These are phyloP conservation scores for Oncorhynchus gorbuscha DNA, from an alignment of 2,113 vertebrate genomes.

Conservation along the genomic window DNA sequence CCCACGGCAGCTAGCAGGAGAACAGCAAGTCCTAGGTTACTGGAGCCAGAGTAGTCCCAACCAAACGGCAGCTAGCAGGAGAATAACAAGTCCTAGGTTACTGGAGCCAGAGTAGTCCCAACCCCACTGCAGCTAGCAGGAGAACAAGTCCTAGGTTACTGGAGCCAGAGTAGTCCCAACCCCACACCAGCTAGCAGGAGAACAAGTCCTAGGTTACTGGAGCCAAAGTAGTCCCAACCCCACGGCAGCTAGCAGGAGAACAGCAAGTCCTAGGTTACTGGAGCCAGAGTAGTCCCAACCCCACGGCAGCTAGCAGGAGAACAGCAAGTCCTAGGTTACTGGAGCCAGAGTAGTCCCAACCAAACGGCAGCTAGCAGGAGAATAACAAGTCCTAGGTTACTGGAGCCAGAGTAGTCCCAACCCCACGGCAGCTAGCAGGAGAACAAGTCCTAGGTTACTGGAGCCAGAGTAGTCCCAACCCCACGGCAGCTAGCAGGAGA, in stretches of 20 bases:
- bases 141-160: constrained; percentile 77
- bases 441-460: constrained; percentile 76
- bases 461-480: constrained; percentile 98
- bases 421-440: constrained; percentile 83
- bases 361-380: constrained; percentile 80
- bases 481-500: constrained; percentile 77
- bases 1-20: constrained; percentile 81
- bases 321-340: constrained; percentile 76
- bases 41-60: constrained; percentile 96
- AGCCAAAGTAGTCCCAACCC: constrained; percentile 97
- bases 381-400: constrained; percentile 72
- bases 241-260: constrained; percentile 74
- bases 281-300: constrained; percentile 98
- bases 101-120: constrained; percentile 97
- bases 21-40: constrained; percentile 72
- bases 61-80: constrained; percentile 83
- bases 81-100: constrained; percentile 68
- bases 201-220: constrained; percentile 79
- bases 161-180: constrained; percentile 96
- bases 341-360: constrained; percentile 96
- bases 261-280: constrained; percentile 77
- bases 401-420: constrained; percentile 96
- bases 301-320: constrained; percentile 77
- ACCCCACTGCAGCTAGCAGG: constrained; percentile 83
- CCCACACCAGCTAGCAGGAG: constrained; percentile 80